Conservation (phyloP, 2,113 vertebrate species). For the Periophthalmus modestus region DNA sequence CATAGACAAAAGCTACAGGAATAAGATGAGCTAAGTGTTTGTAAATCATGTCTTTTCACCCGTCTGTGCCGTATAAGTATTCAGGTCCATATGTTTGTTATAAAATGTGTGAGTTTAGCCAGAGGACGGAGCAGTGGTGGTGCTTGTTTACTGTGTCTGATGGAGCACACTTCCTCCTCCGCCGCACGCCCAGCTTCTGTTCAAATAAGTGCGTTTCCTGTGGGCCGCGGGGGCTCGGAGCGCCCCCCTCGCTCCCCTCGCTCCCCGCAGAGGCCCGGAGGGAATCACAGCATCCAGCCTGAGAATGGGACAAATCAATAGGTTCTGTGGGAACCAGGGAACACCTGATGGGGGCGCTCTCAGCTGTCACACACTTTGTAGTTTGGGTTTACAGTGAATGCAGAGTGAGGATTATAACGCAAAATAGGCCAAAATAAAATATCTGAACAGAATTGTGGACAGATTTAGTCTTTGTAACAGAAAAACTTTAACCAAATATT, state of each 20-base stretch:
- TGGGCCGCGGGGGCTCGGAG: slow-evolving; percentile 32
- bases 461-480: not conserved
- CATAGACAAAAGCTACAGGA: too few relatives aligned
- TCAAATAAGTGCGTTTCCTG: slow-evolving; percentile 30
- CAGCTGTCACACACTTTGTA: slow-evolving; percentile 4
- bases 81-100: not conserved
- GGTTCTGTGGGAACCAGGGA: slow-evolving; percentile 18
- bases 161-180: slow-evolving; percentile 15
- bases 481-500: too few relatives aligned
- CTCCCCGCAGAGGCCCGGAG: slow-evolving; percentile 22
- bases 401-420: not conserved
- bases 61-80: not conserved
- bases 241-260: slow-evolving; percentile 23
- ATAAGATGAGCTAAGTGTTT: not conserved
- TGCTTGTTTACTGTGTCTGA: slow-evolving; percentile 23
- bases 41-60: not conserved
- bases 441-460: not conserved
- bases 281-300: slow-evolving; percentile 14
- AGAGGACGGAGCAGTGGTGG: slow-evolving; percentile 15
- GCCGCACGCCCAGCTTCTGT: slow-evolving; percentile 31
- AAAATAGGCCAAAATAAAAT: slow-evolving; percentile 15
- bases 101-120: not conserved
- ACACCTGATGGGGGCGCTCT: slow-evolving; percentile 5
- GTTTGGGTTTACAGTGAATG: not conserved
- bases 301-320: slow-evolving; percentile 36